Conservation (phyloP, 2,797 vertebrate species). For the Enteromius treurensis region DNA sequence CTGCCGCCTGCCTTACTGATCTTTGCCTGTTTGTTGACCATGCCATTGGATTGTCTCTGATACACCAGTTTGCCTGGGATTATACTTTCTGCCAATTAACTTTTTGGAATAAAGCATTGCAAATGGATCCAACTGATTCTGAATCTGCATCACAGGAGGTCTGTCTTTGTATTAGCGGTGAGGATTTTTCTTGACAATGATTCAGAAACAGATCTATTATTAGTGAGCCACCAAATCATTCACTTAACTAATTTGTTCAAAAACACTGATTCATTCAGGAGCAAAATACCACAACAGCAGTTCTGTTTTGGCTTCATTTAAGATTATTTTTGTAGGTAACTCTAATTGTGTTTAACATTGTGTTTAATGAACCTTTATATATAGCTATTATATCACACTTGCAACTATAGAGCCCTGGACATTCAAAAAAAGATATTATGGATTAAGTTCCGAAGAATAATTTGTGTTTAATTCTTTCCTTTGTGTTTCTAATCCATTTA, state of each 20-base stretch:
- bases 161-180: background rate
- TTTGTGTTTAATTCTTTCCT: background rate
- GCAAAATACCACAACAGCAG: background rate
- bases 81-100: no score
- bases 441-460: background rate
- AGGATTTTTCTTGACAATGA: background rate
- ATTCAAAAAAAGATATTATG: background rate
- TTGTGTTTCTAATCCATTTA: background rate
- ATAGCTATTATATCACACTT: background rate
- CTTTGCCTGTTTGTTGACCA: no score
- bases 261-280: background rate
- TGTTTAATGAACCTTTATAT: background rate
- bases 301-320: background rate
- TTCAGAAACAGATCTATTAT: background rate
- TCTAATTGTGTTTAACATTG: no score
- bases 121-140: no score
- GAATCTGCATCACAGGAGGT: no score
- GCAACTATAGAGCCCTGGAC: background rate
- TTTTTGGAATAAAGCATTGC: no score
- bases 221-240: background rate
- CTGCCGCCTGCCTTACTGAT: no score
- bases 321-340: no score
- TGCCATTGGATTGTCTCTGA: no score
- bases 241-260: background rate
- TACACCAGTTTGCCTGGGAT: no score